phyloP scores from a whole-genome alignment of 2,888 invertebrate genomes.

The Nomada fabriciana region DNA sequence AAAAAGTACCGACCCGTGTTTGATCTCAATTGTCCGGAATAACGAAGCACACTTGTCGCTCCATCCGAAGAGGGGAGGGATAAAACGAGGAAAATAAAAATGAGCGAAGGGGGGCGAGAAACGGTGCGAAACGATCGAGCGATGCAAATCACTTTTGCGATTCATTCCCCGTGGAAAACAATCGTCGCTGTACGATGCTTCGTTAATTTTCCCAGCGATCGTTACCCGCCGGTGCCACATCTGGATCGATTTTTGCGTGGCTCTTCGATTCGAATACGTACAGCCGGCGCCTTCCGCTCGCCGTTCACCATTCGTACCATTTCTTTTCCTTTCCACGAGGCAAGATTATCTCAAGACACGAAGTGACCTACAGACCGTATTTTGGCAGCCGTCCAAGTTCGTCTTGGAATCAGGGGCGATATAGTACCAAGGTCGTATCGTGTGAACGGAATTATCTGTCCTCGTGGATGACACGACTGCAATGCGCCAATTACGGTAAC shows the following conservation, averaged over 20 bases:
- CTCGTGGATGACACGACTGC: constrained; percentile 80
- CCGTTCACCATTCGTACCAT: constrained; percentile 18
- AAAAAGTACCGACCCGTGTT: constrained; percentile 17
- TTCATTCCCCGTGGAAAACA: neutral
- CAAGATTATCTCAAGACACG: constrained; percentile 74
- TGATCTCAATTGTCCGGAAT: constrained; percentile 46
- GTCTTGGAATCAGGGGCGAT: constrained; percentile 81
- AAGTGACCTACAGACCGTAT: constrained; percentile 81
- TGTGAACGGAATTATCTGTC: constrained; percentile 81
- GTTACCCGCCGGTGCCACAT: constrained; percentile 8
- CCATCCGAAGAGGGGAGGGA: constrained; percentile 5
- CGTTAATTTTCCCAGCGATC: neutral
- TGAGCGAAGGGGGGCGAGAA: neutral
- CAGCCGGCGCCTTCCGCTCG: neutral
- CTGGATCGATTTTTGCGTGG: constrained; percentile 37
- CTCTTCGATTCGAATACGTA: neutral
- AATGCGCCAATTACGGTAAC: constrained; percentile 80
- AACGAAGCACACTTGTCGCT: constrained; percentile 39
- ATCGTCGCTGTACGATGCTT: neutral
- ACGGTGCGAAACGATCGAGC: neutral
- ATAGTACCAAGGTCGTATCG: constrained; percentile 81
- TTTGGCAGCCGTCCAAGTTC: constrained; percentile 81
- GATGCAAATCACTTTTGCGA: constrained; percentile 9
- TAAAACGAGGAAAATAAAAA: constrained; percentile 1
- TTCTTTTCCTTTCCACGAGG: constrained; percentile 53